These are phyloP conservation scores for Pyxicephalus adspersus DNA, from an alignment of 2,113 vertebrate genomes.

Conservation along the genomic window DNA sequence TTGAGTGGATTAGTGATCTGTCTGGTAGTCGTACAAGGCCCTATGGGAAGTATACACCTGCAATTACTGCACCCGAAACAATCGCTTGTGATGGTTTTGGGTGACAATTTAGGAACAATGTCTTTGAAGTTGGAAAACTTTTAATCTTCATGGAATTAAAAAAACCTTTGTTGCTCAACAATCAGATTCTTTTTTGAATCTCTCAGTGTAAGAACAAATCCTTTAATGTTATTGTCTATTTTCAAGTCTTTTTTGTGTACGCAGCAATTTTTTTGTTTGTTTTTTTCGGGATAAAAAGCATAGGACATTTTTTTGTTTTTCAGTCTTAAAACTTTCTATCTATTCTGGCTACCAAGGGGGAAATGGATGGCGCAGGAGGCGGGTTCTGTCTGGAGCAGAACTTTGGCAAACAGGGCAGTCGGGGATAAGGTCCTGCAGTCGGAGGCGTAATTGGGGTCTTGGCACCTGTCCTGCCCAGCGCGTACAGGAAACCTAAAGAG, in stretches of 20 bases:
- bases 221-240: background rate
- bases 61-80: too few relatives aligned
- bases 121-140: too few relatives aligned
- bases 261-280: background rate
- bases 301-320: background rate
- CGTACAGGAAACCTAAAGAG: slow-evolving; percentile 57
- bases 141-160: background rate
- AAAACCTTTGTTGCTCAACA: background rate
- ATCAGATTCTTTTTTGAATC: background rate
- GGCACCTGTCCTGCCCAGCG: slow-evolving; percentile 51
- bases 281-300: background rate
- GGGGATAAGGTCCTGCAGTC: slow-evolving; percentile 33
- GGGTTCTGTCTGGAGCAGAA: background rate
- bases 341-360: background rate
- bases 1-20: too few relatives aligned
- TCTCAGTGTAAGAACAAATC: background rate
- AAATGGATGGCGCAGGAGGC: background rate
- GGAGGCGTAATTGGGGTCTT: slow-evolving; percentile 26
- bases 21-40: too few relatives aligned
- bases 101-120: too few relatives aligned
- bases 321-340: background rate
- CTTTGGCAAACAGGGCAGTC: slow-evolving; percentile 22
- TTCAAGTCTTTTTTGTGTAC: background rate
- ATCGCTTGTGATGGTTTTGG: too few relatives aligned
- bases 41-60: too few relatives aligned